Percentiles rank a stretch among this genome's conserved stretches.
These are phyloP conservation scores for Drosophila ohnishii DNA, from an alignment of 1,140 invertebrate species.

Conservation along the genomic window DNA sequence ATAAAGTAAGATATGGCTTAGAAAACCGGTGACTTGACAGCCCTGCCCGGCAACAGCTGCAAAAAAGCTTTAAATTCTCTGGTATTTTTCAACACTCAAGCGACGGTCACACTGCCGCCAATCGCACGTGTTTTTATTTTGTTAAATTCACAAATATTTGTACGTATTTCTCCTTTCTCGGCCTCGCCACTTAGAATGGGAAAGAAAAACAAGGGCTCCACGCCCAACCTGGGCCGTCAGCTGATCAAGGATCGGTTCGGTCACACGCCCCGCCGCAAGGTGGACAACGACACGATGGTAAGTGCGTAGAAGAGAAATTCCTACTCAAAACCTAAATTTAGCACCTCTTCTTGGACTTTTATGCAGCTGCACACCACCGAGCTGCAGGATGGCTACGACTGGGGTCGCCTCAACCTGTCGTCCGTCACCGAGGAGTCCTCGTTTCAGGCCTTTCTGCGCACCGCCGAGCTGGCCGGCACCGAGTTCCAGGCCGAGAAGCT, in stretches of 20 bases:
- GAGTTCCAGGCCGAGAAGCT: constrained; percentile 96
- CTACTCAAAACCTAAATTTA: constrained; percentile 1
- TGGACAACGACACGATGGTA: constrained; percentile 87
- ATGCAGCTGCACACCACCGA: constrained; percentile 92
- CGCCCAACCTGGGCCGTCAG: constrained; percentile 86
- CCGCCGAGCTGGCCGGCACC: constrained; percentile 95
- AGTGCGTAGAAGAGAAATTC: not conserved
- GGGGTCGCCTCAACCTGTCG: constrained; percentile 93
- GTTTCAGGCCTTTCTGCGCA: constrained; percentile 97
- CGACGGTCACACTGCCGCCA: constrained; percentile 4
- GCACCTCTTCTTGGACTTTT: constrained; percentile 50
- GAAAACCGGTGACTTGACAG: not conserved
- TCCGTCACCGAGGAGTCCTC: constrained; percentile 98
- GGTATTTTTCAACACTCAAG: not conserved
- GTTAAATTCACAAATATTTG: not conserved
- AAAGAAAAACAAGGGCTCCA: constrained; percentile 68
- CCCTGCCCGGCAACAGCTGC: not conserved
- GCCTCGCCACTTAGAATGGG: constrained; percentile 42
- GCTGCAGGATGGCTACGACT: constrained; percentile 94
- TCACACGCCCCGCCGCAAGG: constrained; percentile 84
- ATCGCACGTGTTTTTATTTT: constrained; percentile 25
- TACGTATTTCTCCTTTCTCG: not conserved
- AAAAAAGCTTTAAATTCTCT: not conserved
- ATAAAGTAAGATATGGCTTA: rapidly evolving
- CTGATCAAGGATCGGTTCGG: constrained; percentile 91